A percentile compares a stretch with the other conserved stretches of the same genome.
Conservation (phyloP, 2,113 vertebrate species). For the Microcebus ravelobensis region DNA sequence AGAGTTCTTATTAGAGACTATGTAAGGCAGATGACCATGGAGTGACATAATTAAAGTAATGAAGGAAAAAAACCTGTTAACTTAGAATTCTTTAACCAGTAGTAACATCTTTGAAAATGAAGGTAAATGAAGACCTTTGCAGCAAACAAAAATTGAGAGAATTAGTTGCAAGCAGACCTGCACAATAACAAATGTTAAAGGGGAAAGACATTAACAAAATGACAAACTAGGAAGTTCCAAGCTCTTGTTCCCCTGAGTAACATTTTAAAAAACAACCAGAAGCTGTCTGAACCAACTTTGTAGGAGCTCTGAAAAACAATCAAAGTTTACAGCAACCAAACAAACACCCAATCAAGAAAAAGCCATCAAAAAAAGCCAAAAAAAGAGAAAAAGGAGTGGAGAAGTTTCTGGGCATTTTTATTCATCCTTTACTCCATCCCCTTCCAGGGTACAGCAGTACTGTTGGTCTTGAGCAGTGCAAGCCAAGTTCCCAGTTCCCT, state of each 20-base stretch:
- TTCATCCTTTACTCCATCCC: neutral
- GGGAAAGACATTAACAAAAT: neutral
- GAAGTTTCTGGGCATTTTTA: neutral
- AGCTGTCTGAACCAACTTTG: neutral
- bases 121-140: neutral
- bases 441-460: neutral
- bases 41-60: neutral
- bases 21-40: neutral
- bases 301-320: neutral
- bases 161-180: neutral
- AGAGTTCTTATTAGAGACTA: neutral
- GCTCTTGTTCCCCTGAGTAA: neutral
- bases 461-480: neutral
- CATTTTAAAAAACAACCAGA: neutral
- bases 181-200: neutral
- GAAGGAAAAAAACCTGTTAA: neutral
- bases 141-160: neutral
- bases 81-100: neutral
- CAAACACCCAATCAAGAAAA: neutral
- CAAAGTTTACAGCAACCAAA: neutral
- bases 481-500: neutral
- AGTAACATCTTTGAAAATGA: neutral
- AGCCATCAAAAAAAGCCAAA: too few species aligned
- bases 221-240: neutral
- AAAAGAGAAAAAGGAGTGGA: neutral